Base-by-base conservation (phyloP, 2,888 invertebrate genomes). In the Phasia obesa region DNA sequence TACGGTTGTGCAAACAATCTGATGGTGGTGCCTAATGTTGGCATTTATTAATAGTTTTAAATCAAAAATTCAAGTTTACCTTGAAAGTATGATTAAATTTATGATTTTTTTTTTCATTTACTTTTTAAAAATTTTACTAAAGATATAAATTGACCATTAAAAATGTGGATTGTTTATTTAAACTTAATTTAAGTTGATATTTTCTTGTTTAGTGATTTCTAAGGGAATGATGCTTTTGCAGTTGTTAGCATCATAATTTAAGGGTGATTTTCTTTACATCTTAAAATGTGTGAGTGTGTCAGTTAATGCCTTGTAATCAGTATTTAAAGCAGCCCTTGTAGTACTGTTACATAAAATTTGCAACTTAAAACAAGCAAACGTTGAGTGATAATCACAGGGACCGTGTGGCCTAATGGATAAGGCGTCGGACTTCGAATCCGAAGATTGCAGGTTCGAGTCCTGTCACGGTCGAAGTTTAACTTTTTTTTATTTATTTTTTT, bases 371-470 rank as follows among this genome's bases (percentile, higher is more conserved):
- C 5, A 6, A 25, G 38, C 7, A 62, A 77, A 69, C 23, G 23
- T 49, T 70, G 3, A 6, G 0, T 11, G 11, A 5, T 0, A 15
- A 0, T 2, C 60, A 80, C 69, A 76, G 55, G 35, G 91, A 90
- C 91, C 90, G 90, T 91, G 91, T 91, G 91, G 91, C 91, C 91
- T 91, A 91, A 91, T 91, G 91, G 91, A 91, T 91, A 91, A 91
- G 91, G 91, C 91, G 91, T 91, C 91, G 91, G 91, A 91, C 91
- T 91, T 91, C 91, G 91, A 90, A 91, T 91, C 91, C 91, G 91
- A 91, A 91, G 91, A 91, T 91, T 91, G 91, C 91, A 91, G 91
- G 91, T 91, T 91, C 91, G 91, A 91, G 91, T 91, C 91, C 91
- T 91, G 91, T 90, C 91, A 91, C 91, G 91, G 91, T 91, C 91